Conservation (phyloP, 2,797 vertebrate genomes). For the Fundulus diaphanus region DNA sequence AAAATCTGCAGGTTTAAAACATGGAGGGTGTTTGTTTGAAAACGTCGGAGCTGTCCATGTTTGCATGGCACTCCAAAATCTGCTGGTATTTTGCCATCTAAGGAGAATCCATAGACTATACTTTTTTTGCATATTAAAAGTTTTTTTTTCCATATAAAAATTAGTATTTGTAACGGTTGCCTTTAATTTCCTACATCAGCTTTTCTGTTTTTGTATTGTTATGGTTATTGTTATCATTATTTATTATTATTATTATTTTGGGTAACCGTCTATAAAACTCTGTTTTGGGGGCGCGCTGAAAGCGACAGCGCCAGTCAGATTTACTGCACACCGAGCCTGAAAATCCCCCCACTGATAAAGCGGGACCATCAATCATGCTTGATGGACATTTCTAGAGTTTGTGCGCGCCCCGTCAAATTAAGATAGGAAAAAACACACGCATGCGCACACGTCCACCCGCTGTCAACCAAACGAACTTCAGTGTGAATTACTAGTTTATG, state of each 20-base stretch:
- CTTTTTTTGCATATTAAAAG: not conserved
- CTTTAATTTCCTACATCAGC: not conserved
- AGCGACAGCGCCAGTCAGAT: not conserved
- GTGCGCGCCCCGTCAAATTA: conserved; percentile 10
- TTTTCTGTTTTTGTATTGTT: not conserved
- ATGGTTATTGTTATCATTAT: too few species aligned
- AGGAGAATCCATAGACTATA: not conserved
- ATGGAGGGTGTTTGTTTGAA: not conserved
- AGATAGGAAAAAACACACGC: not conserved
- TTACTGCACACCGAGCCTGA: not conserved
- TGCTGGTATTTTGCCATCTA: not conserved
- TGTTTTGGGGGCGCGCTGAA: not conserved
- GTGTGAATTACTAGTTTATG: not conserved
- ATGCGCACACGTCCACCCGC: not conserved
- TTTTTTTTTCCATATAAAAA: too few species aligned
- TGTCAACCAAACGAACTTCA: too few species aligned
- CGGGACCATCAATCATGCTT: not conserved
- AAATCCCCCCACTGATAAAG: not conserved
- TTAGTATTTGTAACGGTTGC: too few species aligned
- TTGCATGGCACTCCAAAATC: not conserved
- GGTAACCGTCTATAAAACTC: not conserved
- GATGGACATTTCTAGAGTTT: not conserved
- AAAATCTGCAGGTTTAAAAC: not conserved
- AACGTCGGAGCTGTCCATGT: not conserved
- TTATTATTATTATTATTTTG: too few species aligned